Evolutionary conservation across 2,797 vertebrate species (phyloP).

Genomic region (Karalla daura): DNA sequence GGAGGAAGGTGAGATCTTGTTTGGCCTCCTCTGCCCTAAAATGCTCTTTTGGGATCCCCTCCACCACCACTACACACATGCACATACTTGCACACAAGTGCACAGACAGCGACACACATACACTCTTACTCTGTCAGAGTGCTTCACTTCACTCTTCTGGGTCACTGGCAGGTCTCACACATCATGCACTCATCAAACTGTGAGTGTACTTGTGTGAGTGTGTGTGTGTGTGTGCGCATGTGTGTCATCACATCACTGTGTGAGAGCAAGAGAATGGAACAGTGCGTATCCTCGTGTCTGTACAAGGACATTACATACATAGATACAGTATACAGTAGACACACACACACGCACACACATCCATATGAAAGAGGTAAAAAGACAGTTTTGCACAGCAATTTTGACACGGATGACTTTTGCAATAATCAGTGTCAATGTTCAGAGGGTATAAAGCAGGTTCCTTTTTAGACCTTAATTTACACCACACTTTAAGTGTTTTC

Average conservation of each 20-base stretch:
- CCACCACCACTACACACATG: background rate
- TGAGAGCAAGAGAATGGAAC: background rate
- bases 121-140: constrained; percentile 26
- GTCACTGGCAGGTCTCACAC: constrained; percentile 60
- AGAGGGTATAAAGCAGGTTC: no score
- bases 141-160: constrained; percentile 66
- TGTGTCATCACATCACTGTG: background rate
- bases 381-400: no score
- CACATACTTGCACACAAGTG: no score
- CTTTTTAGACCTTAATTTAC: background rate
- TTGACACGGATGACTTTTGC: no score
- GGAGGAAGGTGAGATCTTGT: constrained; percentile 22
- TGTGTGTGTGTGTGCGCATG: background rate
- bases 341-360: background rate
- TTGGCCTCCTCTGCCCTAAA: constrained; percentile 24
- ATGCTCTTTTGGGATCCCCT: constrained; percentile 33
- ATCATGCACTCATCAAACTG: constrained; percentile 46
- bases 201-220: constrained; percentile 14
- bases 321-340: background rate
- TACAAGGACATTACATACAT: background rate
- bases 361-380: no score
- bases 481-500: no score
- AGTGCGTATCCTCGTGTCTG: background rate
- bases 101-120: constrained; percentile 3
- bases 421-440: no score